Percentiles rank a stretch among this genome's conserved stretches.
These are phyloP conservation scores for Strigamia crassipes DNA, from an alignment of 2,888 invertebrate species.

Conservation along the genomic window DNA sequence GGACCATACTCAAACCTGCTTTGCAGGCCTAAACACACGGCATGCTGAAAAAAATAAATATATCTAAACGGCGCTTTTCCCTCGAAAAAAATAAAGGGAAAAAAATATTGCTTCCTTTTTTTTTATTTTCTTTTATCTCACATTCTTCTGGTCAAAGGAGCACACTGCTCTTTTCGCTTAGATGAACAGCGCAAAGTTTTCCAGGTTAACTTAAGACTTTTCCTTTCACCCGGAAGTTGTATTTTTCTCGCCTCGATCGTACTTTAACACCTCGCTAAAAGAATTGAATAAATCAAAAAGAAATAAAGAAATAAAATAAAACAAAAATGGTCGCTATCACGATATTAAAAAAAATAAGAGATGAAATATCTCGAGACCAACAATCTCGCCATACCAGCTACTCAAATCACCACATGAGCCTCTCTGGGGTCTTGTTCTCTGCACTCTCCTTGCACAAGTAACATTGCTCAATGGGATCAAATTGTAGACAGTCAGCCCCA, in stretches of 20 bases:
- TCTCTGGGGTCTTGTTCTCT: conserved; percentile 33
- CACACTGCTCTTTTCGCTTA: conserved; percentile 26
- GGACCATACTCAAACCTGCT: conserved; percentile 4
- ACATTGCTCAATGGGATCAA: conserved; percentile 25
- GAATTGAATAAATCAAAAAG: background rate
- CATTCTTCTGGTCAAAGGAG: conserved; percentile 34
- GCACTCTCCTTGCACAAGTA: background rate
- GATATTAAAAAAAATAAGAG: background rate
- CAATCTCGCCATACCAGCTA: background rate
- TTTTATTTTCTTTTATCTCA: background rate
- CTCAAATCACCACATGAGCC: background rate
- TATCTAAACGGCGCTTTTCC: background rate
- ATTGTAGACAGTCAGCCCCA: conserved; percentile 33
- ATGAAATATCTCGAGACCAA: background rate
- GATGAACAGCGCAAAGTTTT: conserved; percentile 39
- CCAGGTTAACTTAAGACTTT: conserved; percentile 32
- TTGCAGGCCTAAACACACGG: conserved; percentile 11
- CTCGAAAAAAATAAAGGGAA: background rate
- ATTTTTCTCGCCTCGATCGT: background rate
- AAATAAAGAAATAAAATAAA: background rate
- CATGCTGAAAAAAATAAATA: conserved; percentile 1
- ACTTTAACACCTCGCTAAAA: background rate
- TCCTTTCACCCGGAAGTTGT: background rate
- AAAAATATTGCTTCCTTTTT: background rate
- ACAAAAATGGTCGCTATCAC: background rate